A percentile compares a stretch with the other conserved stretches of the same genome.
phyloP scores from a whole-genome alignment of 2,113 vertebrate genomes.

The Pogonocichla stellata region DNA sequence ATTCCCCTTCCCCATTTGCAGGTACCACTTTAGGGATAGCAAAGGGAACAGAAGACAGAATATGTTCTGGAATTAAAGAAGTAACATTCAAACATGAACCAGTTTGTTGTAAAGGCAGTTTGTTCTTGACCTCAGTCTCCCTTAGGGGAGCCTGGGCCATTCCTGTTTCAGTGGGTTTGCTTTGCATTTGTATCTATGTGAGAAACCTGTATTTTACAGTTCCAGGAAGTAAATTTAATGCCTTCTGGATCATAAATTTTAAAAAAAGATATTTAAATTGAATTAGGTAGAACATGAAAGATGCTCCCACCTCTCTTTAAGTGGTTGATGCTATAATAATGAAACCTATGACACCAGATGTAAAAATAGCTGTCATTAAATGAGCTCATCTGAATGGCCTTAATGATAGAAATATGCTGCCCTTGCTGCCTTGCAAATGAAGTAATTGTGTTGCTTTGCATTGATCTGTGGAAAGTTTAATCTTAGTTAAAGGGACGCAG shows the following conservation, averaged over 20 bases:
- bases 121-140: not conserved
- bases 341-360: not conserved
- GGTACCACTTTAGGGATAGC: conserved; percentile 78
- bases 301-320: not conserved
- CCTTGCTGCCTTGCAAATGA: not conserved
- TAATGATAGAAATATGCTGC: not conserved
- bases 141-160: not conserved
- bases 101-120: not conserved
- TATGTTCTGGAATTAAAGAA: conserved; percentile 77
- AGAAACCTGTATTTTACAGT: not conserved
- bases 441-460: not conserved
- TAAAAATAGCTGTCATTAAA: not conserved
- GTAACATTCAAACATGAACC: not conserved
- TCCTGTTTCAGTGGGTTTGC: not conserved
- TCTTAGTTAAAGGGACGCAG: not conserved
- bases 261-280: not conserved
- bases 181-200: not conserved
- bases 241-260: not conserved
- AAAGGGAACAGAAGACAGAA: conserved; percentile 79
- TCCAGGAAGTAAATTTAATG: not conserved
- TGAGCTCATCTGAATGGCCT: not conserved
- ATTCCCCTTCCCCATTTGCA: not conserved
- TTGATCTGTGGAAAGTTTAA: not conserved
- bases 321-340: not conserved
- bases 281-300: not conserved